Evolutionary conservation across 2,113 vertebrate genomes (phyloP), one percentile per base, ranked within the genome.

Genomic region (Connochaetes taurinus): DNA sequence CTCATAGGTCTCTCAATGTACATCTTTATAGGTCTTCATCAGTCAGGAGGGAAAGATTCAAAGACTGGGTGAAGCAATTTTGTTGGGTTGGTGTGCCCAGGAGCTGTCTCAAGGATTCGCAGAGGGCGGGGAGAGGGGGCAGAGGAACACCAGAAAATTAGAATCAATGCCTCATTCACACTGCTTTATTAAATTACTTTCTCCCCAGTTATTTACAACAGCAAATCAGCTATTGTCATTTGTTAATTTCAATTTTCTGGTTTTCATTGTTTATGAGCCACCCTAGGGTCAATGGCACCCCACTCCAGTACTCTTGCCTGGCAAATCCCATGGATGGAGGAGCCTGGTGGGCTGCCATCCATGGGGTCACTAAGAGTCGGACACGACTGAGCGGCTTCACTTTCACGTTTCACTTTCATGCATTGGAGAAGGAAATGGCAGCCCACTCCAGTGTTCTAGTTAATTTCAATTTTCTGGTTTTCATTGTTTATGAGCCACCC

Each of bases 141-240:
- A n/a, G 40, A 43, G 29, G n/a, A 58, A 33, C 16, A 19, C 23
- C 45, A 23, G 71, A 57, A 36, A 53, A n/a, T 57, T 33, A 29
- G 31, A 43, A 57, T 52, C 40, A 50, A 67, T 23, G 17, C 15
- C 14, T 19, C 47, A 64, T 47, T 94, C 36, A 31, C 55, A 47
- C 27, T 5, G 11, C 64, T 80, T 58, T 90, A 25, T 47, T 43
- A 94, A 95, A 71, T 82, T 8, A 19, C n/a, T 95, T 94, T 78
- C 74, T 94, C 81, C 67, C 29, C 31, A 19, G 2, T 50, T 80
- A 81, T 58, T 86, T 86, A 47, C 57, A 47, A 25, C 40, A 92
- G 29, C 9, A 52, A 74, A 47, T 31, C 50, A n/a, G 16, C 21
- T 52, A 16, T 80, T 78, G 57, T 60, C 29, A 23, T 19, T 78